phyloP scores from a whole-genome alignment of 2,797 vertebrate genomes.

The Falco rusticolus region DNA sequence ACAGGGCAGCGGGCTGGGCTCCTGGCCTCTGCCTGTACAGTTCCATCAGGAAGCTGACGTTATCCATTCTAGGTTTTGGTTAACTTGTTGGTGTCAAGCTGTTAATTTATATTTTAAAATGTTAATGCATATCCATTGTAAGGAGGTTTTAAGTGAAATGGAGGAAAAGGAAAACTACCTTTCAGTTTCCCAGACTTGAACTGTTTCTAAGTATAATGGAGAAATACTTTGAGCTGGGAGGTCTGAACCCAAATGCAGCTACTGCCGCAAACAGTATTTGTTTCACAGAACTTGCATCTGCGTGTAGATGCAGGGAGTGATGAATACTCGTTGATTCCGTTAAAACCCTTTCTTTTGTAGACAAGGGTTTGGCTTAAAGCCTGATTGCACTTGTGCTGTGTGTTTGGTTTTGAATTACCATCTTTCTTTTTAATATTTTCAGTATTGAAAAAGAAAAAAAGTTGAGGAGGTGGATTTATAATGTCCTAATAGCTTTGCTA shows the following conservation, averaged over 20 bases:
- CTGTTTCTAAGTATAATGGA: background rate
- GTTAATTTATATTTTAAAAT: background rate
- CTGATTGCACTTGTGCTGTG: background rate
- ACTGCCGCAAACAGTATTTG: background rate
- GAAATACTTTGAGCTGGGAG: background rate
- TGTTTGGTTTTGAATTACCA: background rate
- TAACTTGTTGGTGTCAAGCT: background rate
- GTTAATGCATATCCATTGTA: fast-evolving
- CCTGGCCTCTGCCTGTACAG: fast-evolving
- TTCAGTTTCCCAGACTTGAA: background rate
- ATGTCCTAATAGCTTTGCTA: background rate
- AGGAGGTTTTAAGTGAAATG: background rate
- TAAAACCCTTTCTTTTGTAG: background rate
- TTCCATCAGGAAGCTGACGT: background rate
- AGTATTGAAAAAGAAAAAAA: background rate
- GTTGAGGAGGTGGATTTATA: background rate
- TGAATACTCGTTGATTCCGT: background rate
- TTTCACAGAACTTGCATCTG: background rate
- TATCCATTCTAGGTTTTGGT: background rate
- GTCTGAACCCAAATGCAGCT: background rate
- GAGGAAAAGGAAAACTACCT: background rate
- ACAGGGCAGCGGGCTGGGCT: background rate
- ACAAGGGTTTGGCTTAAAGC: background rate
- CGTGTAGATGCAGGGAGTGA: background rate
- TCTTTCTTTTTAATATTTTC: background rate